Base-by-base conservation (phyloP, 2,113 vertebrate species). In the Lampris megalopsis region DNA sequence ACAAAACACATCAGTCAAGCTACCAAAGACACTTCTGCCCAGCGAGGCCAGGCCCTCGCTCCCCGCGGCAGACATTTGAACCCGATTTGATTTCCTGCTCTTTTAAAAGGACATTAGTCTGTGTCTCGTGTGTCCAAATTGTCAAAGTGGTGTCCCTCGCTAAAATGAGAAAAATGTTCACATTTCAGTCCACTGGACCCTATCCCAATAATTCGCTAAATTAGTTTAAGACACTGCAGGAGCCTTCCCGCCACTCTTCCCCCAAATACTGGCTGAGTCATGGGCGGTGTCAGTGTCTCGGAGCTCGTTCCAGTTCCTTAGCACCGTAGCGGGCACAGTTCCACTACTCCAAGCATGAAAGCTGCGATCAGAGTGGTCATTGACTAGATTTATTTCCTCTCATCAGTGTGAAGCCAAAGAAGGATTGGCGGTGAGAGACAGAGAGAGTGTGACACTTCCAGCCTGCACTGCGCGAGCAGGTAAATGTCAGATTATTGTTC, bases 1-100 rank as follows among this genome's bases (percentile, higher is more conserved):
- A 88, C 38, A 57, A 43, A 77, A 66, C 73, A 66, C 75, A 85
- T 91, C 83, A 84, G 40, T 79, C 77, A 63, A 9, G 1, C 59
- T 54, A 56, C 71, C 74, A 43, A 58, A 9, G 71, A 68, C 68
- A 71, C 83, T 86, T 84, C 63, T 73, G 66, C 76, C 71, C 71
- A 81, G 80, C 82, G 62, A 83, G 24, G 66, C 75, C 77, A 6
- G 38, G 65, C 48, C 45, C 48, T 60, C 63, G 49, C 77, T 68
- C 73, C 59, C 71, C 61, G 74, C 75, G 79, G 83, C 70, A 36
- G 73, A 53, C 83, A 83, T 86, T 86, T 86, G 37, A 75, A 71
- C 62, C 84, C 85, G 84, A 91, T 93, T 84, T 82, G 80, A 91
- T 90, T 92, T 91, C 83, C 87, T 83, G 80, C 88, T 89, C 75